phyloP scores from a whole-genome alignment of 2,113 vertebrate genomes.

The Aegotheles bennettii region DNA sequence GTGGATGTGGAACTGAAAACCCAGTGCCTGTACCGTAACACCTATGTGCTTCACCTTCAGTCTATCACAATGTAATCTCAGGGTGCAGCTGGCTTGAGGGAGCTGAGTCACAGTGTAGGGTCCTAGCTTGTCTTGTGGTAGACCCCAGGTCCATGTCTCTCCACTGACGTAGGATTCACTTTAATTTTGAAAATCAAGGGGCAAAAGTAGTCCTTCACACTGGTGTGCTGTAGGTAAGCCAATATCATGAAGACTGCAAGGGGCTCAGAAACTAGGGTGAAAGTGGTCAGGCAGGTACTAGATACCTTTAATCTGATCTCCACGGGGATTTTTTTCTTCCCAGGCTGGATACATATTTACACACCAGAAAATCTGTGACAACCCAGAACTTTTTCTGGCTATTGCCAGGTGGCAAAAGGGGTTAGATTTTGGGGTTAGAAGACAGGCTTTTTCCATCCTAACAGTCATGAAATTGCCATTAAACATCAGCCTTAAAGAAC shows the following conservation, averaged over 20 bases:
- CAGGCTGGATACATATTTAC: not conserved
- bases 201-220: not conserved
- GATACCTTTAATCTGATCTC: not conserved
- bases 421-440: not conserved
- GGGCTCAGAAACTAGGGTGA: not conserved
- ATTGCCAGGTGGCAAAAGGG: not conserved
- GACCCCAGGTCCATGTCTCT: not conserved
- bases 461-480: not conserved
- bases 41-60: not conserved
- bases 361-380: not conserved
- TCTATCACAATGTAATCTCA: not conserved
- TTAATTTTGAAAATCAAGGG: not conserved
- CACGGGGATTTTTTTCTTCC: not conserved
- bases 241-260: not conserved
- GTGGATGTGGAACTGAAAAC: not conserved
- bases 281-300: not conserved
- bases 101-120: not conserved
- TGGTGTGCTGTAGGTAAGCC: not conserved
- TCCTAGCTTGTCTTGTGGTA: fast-evolving
- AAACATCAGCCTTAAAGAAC: not conserved
- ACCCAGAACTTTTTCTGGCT: not conserved
- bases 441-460: not conserved
- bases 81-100: not conserved
- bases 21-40: not conserved
- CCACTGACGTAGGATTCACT: not conserved